Base-by-base conservation (phyloP, 2,888 invertebrate species). In the Nezara viridula region DNA sequence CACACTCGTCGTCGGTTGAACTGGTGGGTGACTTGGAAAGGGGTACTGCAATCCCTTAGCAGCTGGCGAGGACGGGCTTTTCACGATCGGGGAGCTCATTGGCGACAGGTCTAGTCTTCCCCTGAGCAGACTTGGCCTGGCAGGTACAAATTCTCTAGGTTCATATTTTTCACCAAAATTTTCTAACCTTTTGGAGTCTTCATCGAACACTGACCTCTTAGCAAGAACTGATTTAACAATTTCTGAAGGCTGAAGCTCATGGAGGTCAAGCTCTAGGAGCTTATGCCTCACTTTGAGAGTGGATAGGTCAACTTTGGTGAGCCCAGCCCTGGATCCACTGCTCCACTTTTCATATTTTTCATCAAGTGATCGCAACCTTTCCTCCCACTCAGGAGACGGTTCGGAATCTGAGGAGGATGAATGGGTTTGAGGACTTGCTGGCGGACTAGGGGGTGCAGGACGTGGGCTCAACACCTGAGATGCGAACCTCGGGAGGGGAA, bases 341-440 rank as follows among this genome's bases (percentile, higher is more conserved):
- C 96, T 96, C 98, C 97, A 98, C 92, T 96, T 96, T 92, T 98
- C 97, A 92, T 98, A 98, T 92, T 97, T 97, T 93, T 98, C 98
- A 93, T 98, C 98, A 90, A 99, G 94, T 88, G 96, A 97, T 91
- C 97, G 95, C 92, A 99, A 97, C 91, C 98, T 95, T 93, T 98
- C 98, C 92, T 98, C 98, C 91, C 98, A 94, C 44, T 96, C 96
- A 14, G 94, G 94, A 91, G 96, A 96, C 90, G 95, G 95, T 90
- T 95, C 95, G 89, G 96, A 96, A 92, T 96, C 96, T 37, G 96
- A 96, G 91, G 96, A 96, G 5, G 96, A 94, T 73, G 95, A 96
- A 85, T 96, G 95, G 12, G 96, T 96, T 87, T 96, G 95, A 12
- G 95, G 94, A 66, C 95, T 95, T 86, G 92, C 91, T 44, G 92